These are phyloP conservation scores for Carassius gibelio DNA, from an alignment of 2,113 vertebrate species.

Conservation along the genomic window DNA sequence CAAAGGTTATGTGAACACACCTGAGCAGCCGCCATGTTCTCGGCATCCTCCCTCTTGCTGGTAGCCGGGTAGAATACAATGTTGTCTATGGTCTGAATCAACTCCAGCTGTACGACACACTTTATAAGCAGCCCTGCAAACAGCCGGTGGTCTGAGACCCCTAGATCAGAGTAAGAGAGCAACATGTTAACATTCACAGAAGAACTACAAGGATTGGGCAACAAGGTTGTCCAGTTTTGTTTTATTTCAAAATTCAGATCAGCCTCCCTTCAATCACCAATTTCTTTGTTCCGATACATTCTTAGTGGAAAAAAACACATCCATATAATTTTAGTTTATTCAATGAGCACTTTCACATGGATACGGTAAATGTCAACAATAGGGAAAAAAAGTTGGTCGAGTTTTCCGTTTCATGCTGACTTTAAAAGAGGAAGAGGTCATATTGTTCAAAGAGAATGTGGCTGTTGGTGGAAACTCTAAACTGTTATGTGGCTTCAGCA, in stretches of 20 bases:
- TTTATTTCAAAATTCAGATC: not conserved
- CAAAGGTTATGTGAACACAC: conserved; percentile 66
- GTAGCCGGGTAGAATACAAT: conserved; percentile 96
- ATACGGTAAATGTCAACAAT: not conserved
- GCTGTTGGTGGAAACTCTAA: not conserved
- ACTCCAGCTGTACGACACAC: conserved; percentile 94
- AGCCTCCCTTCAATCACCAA: not conserved
- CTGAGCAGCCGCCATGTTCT: conserved; percentile 96
- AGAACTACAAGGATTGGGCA: not conserved
- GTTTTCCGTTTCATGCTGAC: not conserved
- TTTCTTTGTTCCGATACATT: not conserved
- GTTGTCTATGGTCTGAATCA: conserved; percentile 97
- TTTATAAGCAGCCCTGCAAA: conserved; percentile 96
- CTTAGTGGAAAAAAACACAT: not conserved
- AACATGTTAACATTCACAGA: not conserved
- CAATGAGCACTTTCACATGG: not conserved
- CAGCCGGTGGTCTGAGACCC: conserved; percentile 87
- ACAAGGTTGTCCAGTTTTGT: not conserved
- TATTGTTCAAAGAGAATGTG: not conserved
- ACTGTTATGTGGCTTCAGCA: too few relatives aligned
- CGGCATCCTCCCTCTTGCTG: conserved; percentile 96
- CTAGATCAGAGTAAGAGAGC: conserved; percentile 50
- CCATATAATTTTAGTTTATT: not conserved
- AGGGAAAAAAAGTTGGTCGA: not conserved
- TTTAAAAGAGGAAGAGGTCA: not conserved